Conservation (phyloP, 2,888 invertebrate species). For the Orthosia gracilis region DNA sequence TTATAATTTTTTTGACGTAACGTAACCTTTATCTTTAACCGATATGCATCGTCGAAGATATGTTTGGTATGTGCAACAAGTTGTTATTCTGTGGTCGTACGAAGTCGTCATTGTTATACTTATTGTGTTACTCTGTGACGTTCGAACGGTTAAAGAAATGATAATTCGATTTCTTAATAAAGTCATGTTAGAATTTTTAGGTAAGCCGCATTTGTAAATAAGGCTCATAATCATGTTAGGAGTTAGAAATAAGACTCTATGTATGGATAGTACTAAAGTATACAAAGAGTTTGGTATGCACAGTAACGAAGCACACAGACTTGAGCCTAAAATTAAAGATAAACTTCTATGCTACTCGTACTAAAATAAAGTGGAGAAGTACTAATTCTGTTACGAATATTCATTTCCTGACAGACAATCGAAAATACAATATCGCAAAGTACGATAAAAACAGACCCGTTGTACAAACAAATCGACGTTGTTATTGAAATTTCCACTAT, state of each 20-base stretch:
- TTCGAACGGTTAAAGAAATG: conserved; percentile 47
- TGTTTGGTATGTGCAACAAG: conserved; percentile 71
- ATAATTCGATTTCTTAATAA: conserved; percentile 32
- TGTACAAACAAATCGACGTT: neutral
- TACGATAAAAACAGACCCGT: neutral
- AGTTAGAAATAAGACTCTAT: neutral
- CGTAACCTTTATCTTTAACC: neutral
- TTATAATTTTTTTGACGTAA: conserved; percentile 41
- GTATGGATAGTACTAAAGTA: neutral
- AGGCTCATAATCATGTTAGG: conserved; percentile 27
- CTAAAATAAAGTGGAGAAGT: too few relatives aligned
- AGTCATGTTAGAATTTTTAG: conserved; percentile 42
- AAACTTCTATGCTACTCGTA: too few relatives aligned
- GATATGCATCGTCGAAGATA: conserved; percentile 61
- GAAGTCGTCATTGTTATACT: conserved; percentile 73
- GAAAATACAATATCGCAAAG: too few relatives aligned
- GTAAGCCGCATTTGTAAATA: conserved; percentile 29
- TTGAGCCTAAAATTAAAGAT: neutral
- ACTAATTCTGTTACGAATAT: too few relatives aligned
- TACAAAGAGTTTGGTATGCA: neutral
- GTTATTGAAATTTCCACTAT: conserved; percentile 8
- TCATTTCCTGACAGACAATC: too few relatives aligned
- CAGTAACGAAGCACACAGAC: too few relatives aligned
- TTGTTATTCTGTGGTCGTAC: conserved; percentile 73
- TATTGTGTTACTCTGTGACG: conserved; percentile 72